Evolutionary conservation across 2,888 invertebrate species (phyloP), one percentile per base, ranked within the genome.

Genomic region (Trissolcus japonicus): DNA sequence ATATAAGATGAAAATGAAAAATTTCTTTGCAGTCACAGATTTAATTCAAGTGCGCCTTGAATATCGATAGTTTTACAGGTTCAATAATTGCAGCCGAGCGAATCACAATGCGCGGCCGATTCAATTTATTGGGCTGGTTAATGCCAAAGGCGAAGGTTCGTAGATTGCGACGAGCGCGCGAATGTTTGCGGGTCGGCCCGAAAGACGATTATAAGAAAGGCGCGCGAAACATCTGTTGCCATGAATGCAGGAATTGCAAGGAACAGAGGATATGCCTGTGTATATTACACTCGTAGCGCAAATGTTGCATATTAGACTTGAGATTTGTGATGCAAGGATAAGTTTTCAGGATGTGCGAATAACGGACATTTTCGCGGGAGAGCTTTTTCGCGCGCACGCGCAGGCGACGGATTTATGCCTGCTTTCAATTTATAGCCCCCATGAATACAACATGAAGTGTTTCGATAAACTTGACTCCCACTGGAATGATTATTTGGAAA

Each of bases 51-150:
- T 73, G 61, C 73, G 67, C 74, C 63, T 74, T 16, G 77, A 72
- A 75, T 78, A 78, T 71, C 68, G 78, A 73, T 69, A 73, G 79
- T 82, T 80, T 83, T 83, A 82, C 78, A 80, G 80, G 82, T 82
- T 81, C 82, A 82, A 83, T 83, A 80, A 81, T 82, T 82, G 80
- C 81, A 82, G 77, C 71, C 79, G 80, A 80, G 69, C 80, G 80
- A 62, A 73, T 75, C 82, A 81, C 80, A 81, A 83, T 80, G 80
- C 79, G 81, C 82, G 81, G 82, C 76, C 80, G 80, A 69, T 76
- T 84, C 82, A 84, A 84, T 84, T 83, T 83, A 84, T 83, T 80
- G 83, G 74, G 71, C 81, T 80, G 82, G 79, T 82, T 83, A 83
- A 83, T 76, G 78, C 69, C 78, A 63, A 68, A 75, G 78, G 78